Evolutionary conservation across 2,113 vertebrate species (phyloP), one percentile per base, ranked within the genome.

Genomic region (Notarius quadriscutis): DNA sequence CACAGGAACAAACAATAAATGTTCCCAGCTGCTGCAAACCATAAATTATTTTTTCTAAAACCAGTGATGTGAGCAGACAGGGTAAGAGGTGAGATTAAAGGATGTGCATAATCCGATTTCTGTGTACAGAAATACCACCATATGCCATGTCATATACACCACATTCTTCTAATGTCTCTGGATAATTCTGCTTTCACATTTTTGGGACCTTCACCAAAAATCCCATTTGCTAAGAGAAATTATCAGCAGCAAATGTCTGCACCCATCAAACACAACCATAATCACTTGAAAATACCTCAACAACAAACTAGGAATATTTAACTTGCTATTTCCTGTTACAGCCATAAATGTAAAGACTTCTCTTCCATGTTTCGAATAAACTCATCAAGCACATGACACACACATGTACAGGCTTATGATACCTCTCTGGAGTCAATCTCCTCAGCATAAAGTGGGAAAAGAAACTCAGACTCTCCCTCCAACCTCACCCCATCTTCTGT

Each of bases 391-490:
- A 30, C 77, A 58, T 80, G 11, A 8, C 18, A 27, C 51, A 72
- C 1, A 4, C 25, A 1, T 74, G 57, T 79, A 63, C 30, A 87
- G 67, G 71, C 71, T 50, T 86, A 84, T n/a, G 95, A 92, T 95
- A 99, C 98, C 94, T 95, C 93, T 96, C 98, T 96, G 50, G 98
- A 99, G 93, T 95, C 95, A 91, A 99, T 97, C 95, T 99, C 97
- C 94, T 97, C 93, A 92, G 96, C 97, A 85, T 99, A 98, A 85
- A 99, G 90, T 0, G 98, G 98, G 86, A 97, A 95, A 51, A 99
- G 96, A 90, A 99, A 99, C 91, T 99, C 98, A 0, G 98, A 99
- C 87, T 99, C 97, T 53, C 98, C 98, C n/a, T 99, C 97, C 88
- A 99, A 92, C 86, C 94, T 96, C 83, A 99, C 95, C 4, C 98